phyloP scores from a whole-genome alignment of 2,888 invertebrate genomes.

The Dynastes maya region DNA sequence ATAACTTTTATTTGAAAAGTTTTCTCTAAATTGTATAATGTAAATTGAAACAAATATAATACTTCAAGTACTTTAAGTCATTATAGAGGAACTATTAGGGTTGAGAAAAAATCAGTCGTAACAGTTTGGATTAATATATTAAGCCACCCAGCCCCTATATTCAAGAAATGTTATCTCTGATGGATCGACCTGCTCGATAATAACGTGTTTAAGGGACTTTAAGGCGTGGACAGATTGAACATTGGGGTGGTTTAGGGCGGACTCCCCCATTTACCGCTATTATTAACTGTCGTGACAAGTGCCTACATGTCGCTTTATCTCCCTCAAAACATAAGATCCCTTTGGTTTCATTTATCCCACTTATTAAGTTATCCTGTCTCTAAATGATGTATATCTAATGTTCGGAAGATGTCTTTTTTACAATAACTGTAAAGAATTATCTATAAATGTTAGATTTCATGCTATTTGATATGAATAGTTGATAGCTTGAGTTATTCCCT shows the following conservation, averaged over 20 bases:
- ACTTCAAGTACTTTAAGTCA: too few species aligned
- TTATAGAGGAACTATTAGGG: too few species aligned
- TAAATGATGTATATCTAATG: background rate
- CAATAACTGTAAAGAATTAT: background rate
- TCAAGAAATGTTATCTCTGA: slow-evolving; percentile 10
- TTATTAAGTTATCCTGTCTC: slow-evolving; percentile 19
- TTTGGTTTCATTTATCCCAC: slow-evolving; percentile 16
- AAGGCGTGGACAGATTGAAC: slow-evolving; percentile 48
- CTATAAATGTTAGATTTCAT: too few species aligned
- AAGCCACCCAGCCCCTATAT: background rate
- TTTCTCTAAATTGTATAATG: too few species aligned
- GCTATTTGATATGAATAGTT: too few species aligned
- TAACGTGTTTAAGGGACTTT: slow-evolving; percentile 33
- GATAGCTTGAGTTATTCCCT: too few species aligned
- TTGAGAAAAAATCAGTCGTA: too few species aligned
- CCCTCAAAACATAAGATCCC: slow-evolving; percentile 21
- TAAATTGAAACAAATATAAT: too few species aligned
- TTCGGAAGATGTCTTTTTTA: background rate
- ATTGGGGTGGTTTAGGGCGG: slow-evolving; percentile 57
- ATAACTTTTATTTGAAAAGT: too few species aligned
- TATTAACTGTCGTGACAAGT: slow-evolving; percentile 50
- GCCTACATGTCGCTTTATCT: slow-evolving; percentile 42
- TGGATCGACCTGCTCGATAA: slow-evolving; percentile 28
- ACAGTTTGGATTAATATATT: too few species aligned
- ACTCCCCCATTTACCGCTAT: slow-evolving; percentile 53